Base-by-base conservation (phyloP, 2,797 vertebrate species). In the Rhincodon typus region DNA sequence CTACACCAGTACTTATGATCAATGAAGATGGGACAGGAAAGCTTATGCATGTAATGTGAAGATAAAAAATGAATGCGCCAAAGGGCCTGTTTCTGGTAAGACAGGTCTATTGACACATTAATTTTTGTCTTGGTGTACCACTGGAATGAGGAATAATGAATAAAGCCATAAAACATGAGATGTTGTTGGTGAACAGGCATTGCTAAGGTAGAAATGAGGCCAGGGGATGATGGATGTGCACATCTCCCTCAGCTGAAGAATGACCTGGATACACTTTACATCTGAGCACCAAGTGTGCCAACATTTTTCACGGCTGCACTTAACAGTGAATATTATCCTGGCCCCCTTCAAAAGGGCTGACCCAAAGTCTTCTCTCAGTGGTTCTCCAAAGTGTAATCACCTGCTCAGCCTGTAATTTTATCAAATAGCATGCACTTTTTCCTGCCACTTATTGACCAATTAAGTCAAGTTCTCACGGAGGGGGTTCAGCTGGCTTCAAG, bases 401-500 rank as follows among this genome's bases (percentile, higher is more conserved):
- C 98, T 98, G 97, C 97, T 98, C 98, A 96, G 97, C 97, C 97
- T 96, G 98, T 99, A 99, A 99, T 99, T 99, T 99, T 98, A 99
- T 99, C 99, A 99, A 99, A 99, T 99, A 98, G 98, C 98, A 97
- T 97, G 97, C 97, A 98, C 98, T 98, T 98, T 99, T 99, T 98
- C 98, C 98, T 98, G 98, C 98, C 99, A 99, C 99, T 99, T 99
- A 99, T 98, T 99, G 98, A 98, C 99, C 99, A 99, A 99, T 99
- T 99, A 99, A 99, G 98, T 99, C 98, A 99, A 99, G 99, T 99
- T 99, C 98, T 99, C 98, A 98, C 98, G 98, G 98, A 99, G 98
- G 99, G 99, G 99, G 99, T 98, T 99, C 98, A 99, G 98, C 98
- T 99, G 99, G 98, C 98, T 98, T 98, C 97, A 97, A 98, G 99